Conservation (phyloP, 2,888 invertebrate species). For the Philhelius pedissequus region DNA sequence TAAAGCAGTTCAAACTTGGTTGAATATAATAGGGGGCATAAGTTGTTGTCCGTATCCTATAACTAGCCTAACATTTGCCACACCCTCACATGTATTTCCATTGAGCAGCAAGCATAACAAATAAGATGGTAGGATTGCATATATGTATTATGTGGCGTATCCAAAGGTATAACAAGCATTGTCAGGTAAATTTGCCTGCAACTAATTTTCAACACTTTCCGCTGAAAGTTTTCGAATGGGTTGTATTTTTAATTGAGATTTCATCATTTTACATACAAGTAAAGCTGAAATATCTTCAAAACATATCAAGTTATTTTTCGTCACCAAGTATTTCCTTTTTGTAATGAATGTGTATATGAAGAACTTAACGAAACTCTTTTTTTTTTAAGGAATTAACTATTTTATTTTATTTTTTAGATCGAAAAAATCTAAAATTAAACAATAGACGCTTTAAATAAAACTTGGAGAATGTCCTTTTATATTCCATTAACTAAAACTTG, state of each 20-base stretch:
- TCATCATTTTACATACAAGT: too few species aligned
- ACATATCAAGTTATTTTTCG: too few species aligned
- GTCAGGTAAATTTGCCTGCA: slow-evolving; percentile 21
- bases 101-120: background rate
- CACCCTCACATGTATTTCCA: slow-evolving; percentile 11
- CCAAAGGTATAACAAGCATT: background rate
- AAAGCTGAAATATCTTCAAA: too few species aligned
- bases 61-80: slow-evolving; percentile 20
- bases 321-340: too few species aligned
- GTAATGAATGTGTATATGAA: too few species aligned
- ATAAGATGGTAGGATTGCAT: background rate
- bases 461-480: too few species aligned
- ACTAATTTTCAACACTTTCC: background rate
- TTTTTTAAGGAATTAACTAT: too few species aligned
- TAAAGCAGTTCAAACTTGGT: slow-evolving; percentile 29
- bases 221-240: background rate
- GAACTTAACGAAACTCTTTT: background rate
- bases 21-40: slow-evolving; percentile 1
- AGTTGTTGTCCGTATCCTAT: background rate
- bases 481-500: too few species aligned
- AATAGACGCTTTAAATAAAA: too few species aligned
- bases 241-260: too few species aligned
- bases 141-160: background rate
- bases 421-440: too few species aligned
- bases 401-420: too few species aligned